Conservation (phyloP, 1,140 invertebrate species). For the Hylyphantes graminicola region DNA sequence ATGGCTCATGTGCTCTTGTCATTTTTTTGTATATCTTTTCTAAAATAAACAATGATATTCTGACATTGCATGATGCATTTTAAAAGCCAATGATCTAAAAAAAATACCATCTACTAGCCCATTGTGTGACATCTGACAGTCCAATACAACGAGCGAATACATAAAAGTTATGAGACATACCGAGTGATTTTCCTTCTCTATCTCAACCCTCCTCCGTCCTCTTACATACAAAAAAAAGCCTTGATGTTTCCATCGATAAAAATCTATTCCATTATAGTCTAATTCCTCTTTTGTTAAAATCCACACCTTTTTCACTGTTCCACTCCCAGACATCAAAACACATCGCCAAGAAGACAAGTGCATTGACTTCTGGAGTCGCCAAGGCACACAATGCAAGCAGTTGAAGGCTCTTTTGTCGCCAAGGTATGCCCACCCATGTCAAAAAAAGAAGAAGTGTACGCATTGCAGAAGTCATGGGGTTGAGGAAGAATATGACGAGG, state of each 20-base stretch:
- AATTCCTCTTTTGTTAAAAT: conserved; percentile 9
- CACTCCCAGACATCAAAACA: conserved; percentile 5
- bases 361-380: conserved; percentile 32
- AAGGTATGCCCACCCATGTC: not conserved
- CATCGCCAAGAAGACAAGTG: not conserved
- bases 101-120: too few relatives aligned
- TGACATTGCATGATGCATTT: too few relatives aligned
- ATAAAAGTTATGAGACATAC: too few relatives aligned
- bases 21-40: too few relatives aligned
- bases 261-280: not conserved
- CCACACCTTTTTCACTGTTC: not conserved
- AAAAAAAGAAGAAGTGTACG: not conserved
- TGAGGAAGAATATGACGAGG: conserved; percentile 16
- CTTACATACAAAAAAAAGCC: too few relatives aligned
- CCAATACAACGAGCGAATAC: too few relatives aligned
- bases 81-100: too few relatives aligned
- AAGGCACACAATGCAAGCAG: conserved; percentile 33
- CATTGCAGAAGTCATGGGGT: not conserved
- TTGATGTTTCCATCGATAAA: not conserved
- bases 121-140: too few relatives aligned
- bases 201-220: too few relatives aligned
- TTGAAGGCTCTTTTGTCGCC: conserved; percentile 51
- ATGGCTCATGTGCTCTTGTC: too few relatives aligned
- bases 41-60: too few relatives aligned
- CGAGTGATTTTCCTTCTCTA: too few relatives aligned